Base-by-base conservation (phyloP, 1,140 invertebrate species). In the Papilio polytes region DNA sequence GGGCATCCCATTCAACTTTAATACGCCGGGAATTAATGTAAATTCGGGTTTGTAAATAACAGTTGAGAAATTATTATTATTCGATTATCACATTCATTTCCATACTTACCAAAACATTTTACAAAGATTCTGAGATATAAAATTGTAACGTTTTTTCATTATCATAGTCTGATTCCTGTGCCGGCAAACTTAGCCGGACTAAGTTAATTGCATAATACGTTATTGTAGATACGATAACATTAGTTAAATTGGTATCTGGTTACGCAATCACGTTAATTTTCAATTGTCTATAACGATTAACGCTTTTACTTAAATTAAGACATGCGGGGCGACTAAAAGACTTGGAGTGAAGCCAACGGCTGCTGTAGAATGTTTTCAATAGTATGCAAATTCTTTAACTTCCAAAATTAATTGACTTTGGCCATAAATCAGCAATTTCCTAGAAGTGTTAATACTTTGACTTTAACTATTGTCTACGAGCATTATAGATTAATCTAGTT, bases 211-310 rank as follows among this genome's bases (percentile, higher is more conserved):
- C 18, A 56, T 56, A 20, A 20, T 20, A 20, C 13, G 18, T 51
- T 51, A 51, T 15, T 51, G 13, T 18, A 51, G 48, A n/a, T 56
- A 51, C 18, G 6, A 9, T 56, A 7, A 18, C 51, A 20, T 56
- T 7, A 20, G 53, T 10, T 74, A 36, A 51, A 26, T 48, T 51
- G 12, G 26, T 31, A n/a, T 31, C 13, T 22, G 18, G 13, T 18
- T n/a, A 41, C 20, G 31, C 6, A 41, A 20, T 56, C 51, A 41
- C 18, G 26, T 15, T n/a, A 78, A 53, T 78, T 48, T 78, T 53
- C 48, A 78, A 78, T 78, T 53, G 26, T 78, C 74, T 31, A 78
- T 78, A 78, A 78, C 74, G 48, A 78, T 78, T 78, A 78, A 56
- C 48, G 74, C 46, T 78, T 41, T 77, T 78, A 59, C 74, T 36